These are phyloP conservation scores for Hydropsyche betteni DNA, from an alignment of 2,888 invertebrate species.

Conservation along the genomic window DNA sequence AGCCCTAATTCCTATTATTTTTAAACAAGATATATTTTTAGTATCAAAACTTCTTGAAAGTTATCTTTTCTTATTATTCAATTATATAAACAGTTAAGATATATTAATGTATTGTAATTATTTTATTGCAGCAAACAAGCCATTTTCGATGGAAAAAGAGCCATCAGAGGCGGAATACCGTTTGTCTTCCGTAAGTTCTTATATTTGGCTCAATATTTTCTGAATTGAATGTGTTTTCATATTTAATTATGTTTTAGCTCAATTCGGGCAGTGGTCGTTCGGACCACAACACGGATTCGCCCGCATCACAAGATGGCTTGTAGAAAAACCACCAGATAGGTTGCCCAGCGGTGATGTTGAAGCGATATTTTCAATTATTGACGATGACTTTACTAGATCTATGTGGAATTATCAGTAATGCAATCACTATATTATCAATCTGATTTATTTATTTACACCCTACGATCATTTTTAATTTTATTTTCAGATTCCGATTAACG, in stretches of 20 bases:
- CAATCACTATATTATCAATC: not conserved
- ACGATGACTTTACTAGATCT: conserved; percentile 89
- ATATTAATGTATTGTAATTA: not conserved
- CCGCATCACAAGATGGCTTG: conserved; percentile 88
- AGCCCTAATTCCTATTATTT: no score
- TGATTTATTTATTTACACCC: conserved; percentile 1
- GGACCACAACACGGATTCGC: conserved; percentile 98
- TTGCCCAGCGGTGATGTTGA: conserved; percentile 91
- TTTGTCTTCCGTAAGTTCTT: conserved; percentile 93
- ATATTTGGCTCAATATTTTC: conserved; percentile 30
- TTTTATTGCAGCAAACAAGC: conserved; percentile 84
- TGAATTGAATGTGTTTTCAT: conserved; percentile 58
- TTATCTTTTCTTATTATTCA: no score
- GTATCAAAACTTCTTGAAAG: no score
- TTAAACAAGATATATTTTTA: no score
- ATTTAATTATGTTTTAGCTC: conserved; percentile 69
- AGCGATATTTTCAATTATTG: conserved; percentile 90
- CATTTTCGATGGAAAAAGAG: conserved; percentile 94
- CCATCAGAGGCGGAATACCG: conserved; percentile 96
- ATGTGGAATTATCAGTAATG: conserved; percentile 94
- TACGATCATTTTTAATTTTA: conserved; percentile 11
- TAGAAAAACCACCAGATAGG: conserved; percentile 88
- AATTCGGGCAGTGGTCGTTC: conserved; percentile 94
- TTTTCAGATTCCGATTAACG: conserved; percentile 84
- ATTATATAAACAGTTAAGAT: no score